These are phyloP conservation scores for Xiphophorus hellerii DNA, from an alignment of 2,113 vertebrate species.

Conservation along the genomic window DNA sequence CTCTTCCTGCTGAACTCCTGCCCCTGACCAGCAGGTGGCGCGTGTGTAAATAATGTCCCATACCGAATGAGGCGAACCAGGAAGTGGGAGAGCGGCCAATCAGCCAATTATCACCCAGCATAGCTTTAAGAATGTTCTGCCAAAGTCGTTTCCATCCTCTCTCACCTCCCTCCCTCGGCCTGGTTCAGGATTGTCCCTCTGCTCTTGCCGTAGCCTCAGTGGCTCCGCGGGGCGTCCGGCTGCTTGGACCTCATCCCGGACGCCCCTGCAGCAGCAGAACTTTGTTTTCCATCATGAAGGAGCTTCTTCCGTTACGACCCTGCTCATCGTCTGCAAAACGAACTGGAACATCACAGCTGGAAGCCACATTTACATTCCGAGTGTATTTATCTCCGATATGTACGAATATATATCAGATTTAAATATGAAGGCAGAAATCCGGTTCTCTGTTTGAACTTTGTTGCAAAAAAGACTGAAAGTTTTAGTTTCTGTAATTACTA, in stretches of 20 bases:
- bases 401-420: conserved; percentile 46
- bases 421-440: conserved; percentile 49
- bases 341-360: conserved; percentile 69
- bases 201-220: conserved; percentile 17
- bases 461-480: conserved; percentile 70
- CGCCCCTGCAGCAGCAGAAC: conserved; percentile 20
- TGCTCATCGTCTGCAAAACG: conserved; percentile 33
- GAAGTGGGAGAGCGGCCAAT: conserved; percentile 48
- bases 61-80: neutral
- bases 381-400: conserved; percentile 47
- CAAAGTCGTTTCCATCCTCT: conserved; percentile 63
- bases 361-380: conserved; percentile 57
- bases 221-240: conserved; percentile 29
- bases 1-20: conserved; percentile 50
- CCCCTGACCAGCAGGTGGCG: conserved; percentile 13
- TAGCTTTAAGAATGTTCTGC: conserved; percentile 78
- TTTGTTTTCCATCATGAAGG: conserved; percentile 39
- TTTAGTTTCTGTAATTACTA: conserved; percentile 77
- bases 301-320: conserved; percentile 42
- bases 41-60: conserved; percentile 21
- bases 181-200: conserved; percentile 24
- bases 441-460: conserved; percentile 65
- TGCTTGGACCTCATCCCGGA: conserved; percentile 29
- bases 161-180: neutral
- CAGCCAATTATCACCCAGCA: conserved; percentile 64